Base-by-base conservation (phyloP, 2,888 invertebrate species). In the Micropterix aruncella region DNA sequence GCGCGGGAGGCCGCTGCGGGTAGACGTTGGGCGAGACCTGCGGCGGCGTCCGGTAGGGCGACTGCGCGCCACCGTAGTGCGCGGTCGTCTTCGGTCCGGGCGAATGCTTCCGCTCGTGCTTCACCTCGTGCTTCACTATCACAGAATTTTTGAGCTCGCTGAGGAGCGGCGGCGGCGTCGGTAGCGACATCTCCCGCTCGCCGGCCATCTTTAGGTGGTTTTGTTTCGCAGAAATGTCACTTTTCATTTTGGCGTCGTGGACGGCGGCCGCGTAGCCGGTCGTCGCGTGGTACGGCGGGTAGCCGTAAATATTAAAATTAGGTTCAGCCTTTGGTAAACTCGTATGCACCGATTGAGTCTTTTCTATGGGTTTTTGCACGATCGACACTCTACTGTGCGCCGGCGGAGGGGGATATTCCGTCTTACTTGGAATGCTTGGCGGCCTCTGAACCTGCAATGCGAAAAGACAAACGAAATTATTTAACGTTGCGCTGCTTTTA, bases 91-190 rank as follows among this genome's bases (percentile, higher is more conserved):
- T 61, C 46, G 75, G 62, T 56, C 78, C 77, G 50, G 75, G 74
- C 50, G 75, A 73, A 47, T 75, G 75, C n/a, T 63, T 66, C 47
- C 5, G 7, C 27, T 66, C 66, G 55, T 66, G 65, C 59, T 82
- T 79, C 44, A 75, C 77, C 56, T 83, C 84, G 60, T 84, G 83
- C 59, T 85, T 84, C 48, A 85, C 85, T 60, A 85, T 85, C 59
- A 85, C 85, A 56, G 83, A 80, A 61, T 76, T 82, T 61, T 83
- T 83, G 54, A 72, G 66, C 61, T 84, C 84, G 53, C 77, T 74
- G 52, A 81, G 69, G 46, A 83, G 63, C 3, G 80, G 79, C 43
- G 82, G 79, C 15, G 80, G 80, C 50, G 79, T 81, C 47, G 79
- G 77, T 45, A 81, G 62, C 43, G 63, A 52, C 45, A 51, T 50